Evolutionary conservation across 1,140 invertebrate species (phyloP).

Genomic region (Saccostrea glomerata): DNA sequence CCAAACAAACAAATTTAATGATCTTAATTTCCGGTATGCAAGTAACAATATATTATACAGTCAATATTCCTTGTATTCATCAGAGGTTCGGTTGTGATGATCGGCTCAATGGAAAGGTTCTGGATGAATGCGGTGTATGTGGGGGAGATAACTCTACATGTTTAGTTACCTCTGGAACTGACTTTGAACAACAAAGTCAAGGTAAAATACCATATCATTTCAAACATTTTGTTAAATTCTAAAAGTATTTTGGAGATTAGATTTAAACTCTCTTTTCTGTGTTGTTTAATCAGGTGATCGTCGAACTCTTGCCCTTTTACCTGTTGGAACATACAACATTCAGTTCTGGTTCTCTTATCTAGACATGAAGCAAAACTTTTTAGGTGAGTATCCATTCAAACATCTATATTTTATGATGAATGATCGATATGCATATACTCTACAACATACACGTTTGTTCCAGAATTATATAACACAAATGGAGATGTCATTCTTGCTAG

Average conservation of each 20-base stretch:
- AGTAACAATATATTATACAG: too few species aligned
- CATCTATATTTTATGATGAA: neutral
- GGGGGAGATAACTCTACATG: constrained; percentile 46
- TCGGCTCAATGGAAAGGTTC: neutral
- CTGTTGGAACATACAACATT: neutral
- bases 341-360: neutral
- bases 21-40: too few species aligned
- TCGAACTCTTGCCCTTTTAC: neutral
- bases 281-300: neutral
- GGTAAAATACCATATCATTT: neutral
- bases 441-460: neutral
- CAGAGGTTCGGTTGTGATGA: constrained; percentile 25
- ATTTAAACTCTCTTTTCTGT: too few species aligned
- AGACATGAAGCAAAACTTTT: neutral
- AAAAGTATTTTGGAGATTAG: too few species aligned
- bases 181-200: neutral
- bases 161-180: constrained; percentile 7
- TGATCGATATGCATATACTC: neutral
- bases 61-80: neutral
- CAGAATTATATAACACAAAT: constrained; percentile 29
- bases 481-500: constrained; percentile 10
- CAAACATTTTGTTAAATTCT: too few species aligned
- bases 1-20: too few species aligned
- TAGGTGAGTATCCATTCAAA: neutral
- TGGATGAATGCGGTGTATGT: constrained; percentile 5